These are phyloP conservation scores for Hydropsyche tenuis DNA, from an alignment of 1,140 invertebrate species.

Conservation along the genomic window DNA sequence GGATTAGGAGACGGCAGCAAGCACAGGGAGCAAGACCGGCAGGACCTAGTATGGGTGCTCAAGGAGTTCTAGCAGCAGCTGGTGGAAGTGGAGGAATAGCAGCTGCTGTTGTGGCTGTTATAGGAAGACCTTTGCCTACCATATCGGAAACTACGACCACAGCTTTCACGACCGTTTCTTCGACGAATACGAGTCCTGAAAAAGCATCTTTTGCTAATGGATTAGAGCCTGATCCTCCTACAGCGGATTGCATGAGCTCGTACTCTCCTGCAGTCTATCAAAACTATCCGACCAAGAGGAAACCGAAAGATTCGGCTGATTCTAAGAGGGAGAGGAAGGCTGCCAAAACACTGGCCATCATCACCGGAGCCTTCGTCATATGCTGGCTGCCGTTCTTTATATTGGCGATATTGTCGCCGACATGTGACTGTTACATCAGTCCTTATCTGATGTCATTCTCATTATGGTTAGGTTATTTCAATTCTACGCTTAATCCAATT, in stretches of 20 bases:
- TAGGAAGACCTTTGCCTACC: constrained; percentile 73
- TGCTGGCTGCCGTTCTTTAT: constrained; percentile 92
- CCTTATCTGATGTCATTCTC: constrained; percentile 73
- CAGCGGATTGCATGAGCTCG: constrained; percentile 60
- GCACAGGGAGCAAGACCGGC: constrained; percentile 64
- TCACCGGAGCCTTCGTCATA: constrained; percentile 87
- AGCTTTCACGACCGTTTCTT: constrained; percentile 73
- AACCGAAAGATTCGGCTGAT: constrained; percentile 73
- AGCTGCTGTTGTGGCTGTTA: constrained; percentile 75
- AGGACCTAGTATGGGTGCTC: constrained; percentile 57
- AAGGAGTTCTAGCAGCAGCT: constrained; percentile 64
- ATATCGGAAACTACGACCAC: constrained; percentile 68
- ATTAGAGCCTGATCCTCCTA: constrained; percentile 70
- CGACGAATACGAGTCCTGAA: constrained; percentile 74
- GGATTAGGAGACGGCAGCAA: constrained; percentile 73
- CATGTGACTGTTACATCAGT: constrained; percentile 68
- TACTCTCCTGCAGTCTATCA: constrained; percentile 57
- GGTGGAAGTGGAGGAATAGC: constrained; percentile 72
- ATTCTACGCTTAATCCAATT: constrained; percentile 87
- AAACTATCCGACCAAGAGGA: constrained; percentile 62
- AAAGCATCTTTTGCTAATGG: constrained; percentile 72
- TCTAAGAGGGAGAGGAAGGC: constrained; percentile 89
- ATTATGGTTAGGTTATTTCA: constrained; percentile 86
- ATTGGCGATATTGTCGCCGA: constrained; percentile 82
- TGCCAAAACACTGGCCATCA: constrained; percentile 89